These are phyloP conservation scores for Triplophysa dalaica DNA, from an alignment of 2,113 vertebrate species.

Conservation along the genomic window DNA sequence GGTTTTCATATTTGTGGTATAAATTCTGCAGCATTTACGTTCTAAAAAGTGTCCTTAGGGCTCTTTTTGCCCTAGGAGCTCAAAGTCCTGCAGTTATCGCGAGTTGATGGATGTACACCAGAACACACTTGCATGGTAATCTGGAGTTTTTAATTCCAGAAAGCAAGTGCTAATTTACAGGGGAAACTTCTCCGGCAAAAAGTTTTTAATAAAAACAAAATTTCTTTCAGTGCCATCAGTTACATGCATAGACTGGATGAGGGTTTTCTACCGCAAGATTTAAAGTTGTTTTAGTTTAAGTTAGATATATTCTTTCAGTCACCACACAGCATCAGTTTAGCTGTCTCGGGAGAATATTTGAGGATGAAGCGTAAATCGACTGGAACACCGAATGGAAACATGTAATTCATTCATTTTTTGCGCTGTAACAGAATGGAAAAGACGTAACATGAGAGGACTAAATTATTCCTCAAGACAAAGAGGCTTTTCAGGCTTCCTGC, in stretches of 20 bases:
- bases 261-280: slow-evolving; percentile 15
- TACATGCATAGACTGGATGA: slow-evolving; percentile 29
- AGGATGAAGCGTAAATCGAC: slow-evolving; percentile 45
- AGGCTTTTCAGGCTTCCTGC: slow-evolving; percentile 72
- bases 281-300: slow-evolving; percentile 28
- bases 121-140: background rate
- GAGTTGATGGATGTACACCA: background rate
- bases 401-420: slow-evolving; percentile 58
- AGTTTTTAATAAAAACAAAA: slow-evolving; percentile 5
- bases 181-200: background rate
- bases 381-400: slow-evolving; percentile 62
- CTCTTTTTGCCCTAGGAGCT: background rate
- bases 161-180: background rate
- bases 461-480: slow-evolving; percentile 78
- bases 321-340: slow-evolving; percentile 30
- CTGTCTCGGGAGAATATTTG: slow-evolving; percentile 28
- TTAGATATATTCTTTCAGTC: slow-evolving; percentile 13
- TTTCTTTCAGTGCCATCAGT: slow-evolving; percentile 18
- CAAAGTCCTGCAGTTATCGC: background rate
- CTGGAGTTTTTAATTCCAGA: background rate
- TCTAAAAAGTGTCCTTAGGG: background rate
- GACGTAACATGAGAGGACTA: slow-evolving; percentile 74
- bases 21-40: too few relatives aligned
- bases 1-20: background rate
- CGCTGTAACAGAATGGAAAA: slow-evolving; percentile 71